These are phyloP conservation scores for Mellilla xanthometata DNA, from an alignment of 2,888 invertebrate species.

Conservation along the genomic window DNA sequence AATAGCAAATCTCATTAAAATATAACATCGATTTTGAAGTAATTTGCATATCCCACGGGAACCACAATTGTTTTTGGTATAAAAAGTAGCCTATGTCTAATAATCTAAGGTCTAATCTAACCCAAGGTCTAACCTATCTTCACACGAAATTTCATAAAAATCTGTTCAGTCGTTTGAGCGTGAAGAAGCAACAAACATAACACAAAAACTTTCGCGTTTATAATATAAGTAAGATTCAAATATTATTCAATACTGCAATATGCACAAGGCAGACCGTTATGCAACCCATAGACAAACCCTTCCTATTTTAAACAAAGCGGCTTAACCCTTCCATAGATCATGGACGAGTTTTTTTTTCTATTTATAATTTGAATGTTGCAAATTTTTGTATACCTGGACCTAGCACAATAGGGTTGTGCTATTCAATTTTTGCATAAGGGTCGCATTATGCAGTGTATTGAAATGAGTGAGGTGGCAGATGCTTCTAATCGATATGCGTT, in stretches of 20 bases:
- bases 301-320: slow-evolving; percentile 39
- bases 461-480: slow-evolving; percentile 41
- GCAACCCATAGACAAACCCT: slow-evolving; percentile 30
- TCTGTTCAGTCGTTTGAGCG: no score
- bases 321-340: slow-evolving; percentile 67
- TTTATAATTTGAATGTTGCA: slow-evolving; percentile 78
- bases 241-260: slow-evolving; percentile 14
- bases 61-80: no score
- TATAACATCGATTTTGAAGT: no score
- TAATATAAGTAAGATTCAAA: no score
- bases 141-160: no score
- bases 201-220: no score
- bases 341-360: slow-evolving; percentile 68
- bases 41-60: no score
- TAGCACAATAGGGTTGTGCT: slow-evolving; percentile 63
- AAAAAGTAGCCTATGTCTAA: no score
- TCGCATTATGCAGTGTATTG: slow-evolving; percentile 47
- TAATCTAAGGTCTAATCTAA: no score
- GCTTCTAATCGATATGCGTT: slow-evolving; percentile 32
- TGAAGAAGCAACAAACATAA: no score
- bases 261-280: slow-evolving; percentile 25
- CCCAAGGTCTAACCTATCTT: no score
- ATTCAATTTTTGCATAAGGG: slow-evolving; percentile 79
- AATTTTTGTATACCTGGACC: slow-evolving; percentile 77
- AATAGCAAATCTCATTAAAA: no score